Evolutionary conservation across 2,113 vertebrate genomes (phyloP), one percentile per base, ranked within the genome.

Genomic region (Alectura lathami): DNA sequence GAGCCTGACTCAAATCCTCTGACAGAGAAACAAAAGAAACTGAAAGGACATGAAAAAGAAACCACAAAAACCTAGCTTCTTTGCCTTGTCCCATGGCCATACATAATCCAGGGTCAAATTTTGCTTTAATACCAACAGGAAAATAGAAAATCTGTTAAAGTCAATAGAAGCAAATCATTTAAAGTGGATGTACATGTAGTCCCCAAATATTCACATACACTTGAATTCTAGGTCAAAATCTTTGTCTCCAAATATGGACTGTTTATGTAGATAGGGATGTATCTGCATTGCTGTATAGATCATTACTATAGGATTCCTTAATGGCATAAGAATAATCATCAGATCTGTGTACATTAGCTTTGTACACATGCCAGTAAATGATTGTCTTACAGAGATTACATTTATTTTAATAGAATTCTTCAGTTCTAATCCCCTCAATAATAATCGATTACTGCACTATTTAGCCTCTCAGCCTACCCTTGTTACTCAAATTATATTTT

Each of bases 351-450:
- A 11, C 85, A 64, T 40, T 91, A 32, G 75, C 34, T 62, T 8
- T 78, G 16, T 24, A 73, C 18, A 69, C n/a, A 69, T 20, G 18
- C 85, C 57, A 68, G 27, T 63, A 53, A 76, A 76, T 18, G 23
- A 73, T 21, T 80, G 18, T 32, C 32, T 85, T 83, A 20, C 21
- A 80, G 83, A 0, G 2, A 32, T 42, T 59, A 34, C 29, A 74
- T 88, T 94, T 83, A 69, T 83, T 88, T 90, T 57, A 90, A 34
- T 60, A 51, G n/a, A 76, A 45, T 88, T 59, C 36, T 59, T 90
- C 8, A 0, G 0, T 79, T 87, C 24, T 73, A 62, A 30, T 76
- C 32, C 5, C 16, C 43, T 73, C 79, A 79, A 64, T 89, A 78
- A 70, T 66, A 74, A 70, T 7, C 3, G 76, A 34, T 77, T 57